Evolutionary conservation across 2,888 invertebrate genomes (phyloP).

Genomic region (Tetragonisca angustula): DNA sequence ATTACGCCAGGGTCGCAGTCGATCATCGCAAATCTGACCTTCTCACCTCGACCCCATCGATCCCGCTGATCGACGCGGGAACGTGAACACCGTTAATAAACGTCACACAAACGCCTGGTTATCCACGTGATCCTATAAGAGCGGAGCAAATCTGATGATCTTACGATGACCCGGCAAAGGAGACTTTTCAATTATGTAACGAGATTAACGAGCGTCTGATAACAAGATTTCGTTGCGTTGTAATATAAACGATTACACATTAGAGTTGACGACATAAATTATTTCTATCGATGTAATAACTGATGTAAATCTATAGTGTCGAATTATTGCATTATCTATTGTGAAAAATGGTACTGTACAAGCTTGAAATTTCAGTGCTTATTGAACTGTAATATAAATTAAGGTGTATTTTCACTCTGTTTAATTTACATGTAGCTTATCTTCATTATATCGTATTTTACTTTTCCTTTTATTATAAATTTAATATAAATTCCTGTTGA

Average conservation of each 20-base stretch:
- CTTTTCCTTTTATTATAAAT: too few relatives aligned
- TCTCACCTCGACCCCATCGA: conserved; percentile 53
- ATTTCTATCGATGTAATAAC: too few relatives aligned
- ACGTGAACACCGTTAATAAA: conserved; percentile 54
- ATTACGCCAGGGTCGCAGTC: conserved; percentile 50
- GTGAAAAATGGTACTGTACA: too few relatives aligned
- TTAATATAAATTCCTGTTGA: too few relatives aligned
- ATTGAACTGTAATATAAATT: not conserved
- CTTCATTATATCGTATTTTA: too few relatives aligned
- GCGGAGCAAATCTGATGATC: not conserved
- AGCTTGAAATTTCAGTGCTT: too few relatives aligned
- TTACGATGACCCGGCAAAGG: not conserved
- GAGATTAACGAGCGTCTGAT: not conserved
- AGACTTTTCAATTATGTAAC: conserved; percentile 3
- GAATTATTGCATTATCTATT: too few relatives aligned
- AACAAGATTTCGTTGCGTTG: not conserved
- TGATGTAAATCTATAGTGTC: too few relatives aligned
- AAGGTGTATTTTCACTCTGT: not conserved
- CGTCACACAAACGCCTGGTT: conserved; percentile 22
- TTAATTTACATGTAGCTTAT: not conserved
- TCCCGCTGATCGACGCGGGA: conserved; percentile 50
- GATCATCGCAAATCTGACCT: conserved; percentile 53
- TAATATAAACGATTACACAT: not conserved
- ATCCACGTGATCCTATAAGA: not conserved
- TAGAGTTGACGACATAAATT: not conserved